A percentile compares a stretch with the other conserved stretches of the same genome.
These are phyloP conservation scores for Burhinus oedicnemus DNA, from an alignment of 2,113 vertebrate genomes.

Conservation along the genomic window DNA sequence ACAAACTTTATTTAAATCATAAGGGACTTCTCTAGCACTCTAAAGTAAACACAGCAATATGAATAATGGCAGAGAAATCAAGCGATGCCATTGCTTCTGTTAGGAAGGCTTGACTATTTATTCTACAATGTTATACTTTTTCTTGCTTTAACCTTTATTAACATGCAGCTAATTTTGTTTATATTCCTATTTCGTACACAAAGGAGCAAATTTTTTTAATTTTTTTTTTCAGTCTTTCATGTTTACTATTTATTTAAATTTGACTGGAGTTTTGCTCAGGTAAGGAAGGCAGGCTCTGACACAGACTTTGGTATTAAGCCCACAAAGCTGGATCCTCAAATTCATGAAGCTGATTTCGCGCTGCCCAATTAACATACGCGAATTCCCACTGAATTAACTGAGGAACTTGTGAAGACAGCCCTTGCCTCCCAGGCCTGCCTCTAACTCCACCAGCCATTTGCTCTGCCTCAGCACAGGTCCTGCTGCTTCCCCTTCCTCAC, in stretches of 20 bases:
- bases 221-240: not conserved
- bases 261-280: not conserved
- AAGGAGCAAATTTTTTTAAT: not conserved
- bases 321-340: not conserved
- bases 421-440: not conserved
- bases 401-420: not conserved
- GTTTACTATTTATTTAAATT: not conserved
- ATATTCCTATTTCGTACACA: not conserved
- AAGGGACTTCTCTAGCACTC: not conserved
- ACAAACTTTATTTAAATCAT: conserved; percentile 63
- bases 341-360: not conserved
- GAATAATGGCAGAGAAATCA: conserved; percentile 12
- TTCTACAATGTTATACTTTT: not conserved
- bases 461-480: fast-evolving
- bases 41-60: conserved; percentile 6
- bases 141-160: not conserved
- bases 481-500: not conserved
- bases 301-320: not conserved
- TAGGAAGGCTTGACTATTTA: not conserved
- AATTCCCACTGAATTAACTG: not conserved
- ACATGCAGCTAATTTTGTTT: conserved; percentile 9
- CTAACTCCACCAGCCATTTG: not conserved
- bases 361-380: not conserved
- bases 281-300: not conserved
- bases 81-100: not conserved